Conservation (phyloP, 2,797 vertebrate genomes). For the Enteromius mattozi region DNA sequence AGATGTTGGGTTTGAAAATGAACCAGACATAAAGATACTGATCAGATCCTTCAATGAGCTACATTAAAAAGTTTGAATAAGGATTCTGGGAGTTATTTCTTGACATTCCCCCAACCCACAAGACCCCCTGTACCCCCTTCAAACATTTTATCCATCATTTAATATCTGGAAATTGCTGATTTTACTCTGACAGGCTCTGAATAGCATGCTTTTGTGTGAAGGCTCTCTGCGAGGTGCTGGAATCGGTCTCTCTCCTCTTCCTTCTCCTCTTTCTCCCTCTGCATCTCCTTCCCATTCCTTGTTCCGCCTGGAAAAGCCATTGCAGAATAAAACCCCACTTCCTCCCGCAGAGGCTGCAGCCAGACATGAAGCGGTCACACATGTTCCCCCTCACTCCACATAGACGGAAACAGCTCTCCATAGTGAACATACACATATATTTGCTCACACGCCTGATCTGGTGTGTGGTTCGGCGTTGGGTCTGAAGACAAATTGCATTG, state of each 20-base stretch:
- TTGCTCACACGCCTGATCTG: slow-evolving; percentile 35
- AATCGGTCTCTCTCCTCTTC: slow-evolving; percentile 32
- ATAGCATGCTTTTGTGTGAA: slow-evolving; percentile 44
- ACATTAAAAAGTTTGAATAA: slow-evolving; percentile 9
- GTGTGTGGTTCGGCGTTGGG: slow-evolving; percentile 33
- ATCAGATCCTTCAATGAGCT: slow-evolving; percentile 20
- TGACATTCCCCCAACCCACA: slow-evolving; percentile 23
- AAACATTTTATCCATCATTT: slow-evolving; percentile 39
- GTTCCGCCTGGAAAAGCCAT: slow-evolving; percentile 78
- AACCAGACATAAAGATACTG: slow-evolving; percentile 1
- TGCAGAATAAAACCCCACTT: slow-evolving; percentile 72
- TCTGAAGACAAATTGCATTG: slow-evolving; percentile 50
- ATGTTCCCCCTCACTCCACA: slow-evolving; percentile 50
- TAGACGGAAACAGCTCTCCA: slow-evolving; percentile 54
- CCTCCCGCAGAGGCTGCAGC: slow-evolving; percentile 65
- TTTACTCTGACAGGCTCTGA: slow-evolving; percentile 48
- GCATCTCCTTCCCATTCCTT: slow-evolving; percentile 43
- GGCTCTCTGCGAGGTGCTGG: slow-evolving; percentile 7
- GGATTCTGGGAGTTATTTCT: slow-evolving; percentile 45
- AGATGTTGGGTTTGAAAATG: slow-evolving; percentile 16
- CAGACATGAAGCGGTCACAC: slow-evolving; percentile 58
- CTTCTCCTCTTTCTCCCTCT: slow-evolving; percentile 30
- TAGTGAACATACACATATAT: slow-evolving; percentile 44
- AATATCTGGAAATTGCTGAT: slow-evolving; percentile 19
- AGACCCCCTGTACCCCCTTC: slow-evolving; percentile 17